These are phyloP conservation scores for Strix uralensis DNA, from an alignment of 2,113 vertebrate genomes.

Conservation along the genomic window DNA sequence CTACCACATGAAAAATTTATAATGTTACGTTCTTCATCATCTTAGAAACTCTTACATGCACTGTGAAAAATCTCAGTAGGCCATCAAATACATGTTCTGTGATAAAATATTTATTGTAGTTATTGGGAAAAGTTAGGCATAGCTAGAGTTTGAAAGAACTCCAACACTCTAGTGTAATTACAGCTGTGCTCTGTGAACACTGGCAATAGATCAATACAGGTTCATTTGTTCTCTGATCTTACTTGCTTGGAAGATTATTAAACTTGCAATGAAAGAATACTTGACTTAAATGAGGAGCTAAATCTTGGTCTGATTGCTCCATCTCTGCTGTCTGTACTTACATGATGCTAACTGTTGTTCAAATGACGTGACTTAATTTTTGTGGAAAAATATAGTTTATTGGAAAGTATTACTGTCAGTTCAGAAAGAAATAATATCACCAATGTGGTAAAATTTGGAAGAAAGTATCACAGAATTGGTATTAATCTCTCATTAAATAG, in stretches of 20 bases:
- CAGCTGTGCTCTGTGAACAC: slow-evolving; percentile 76
- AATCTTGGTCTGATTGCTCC: slow-evolving; percentile 62
- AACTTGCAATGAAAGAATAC: slow-evolving; percentile 72
- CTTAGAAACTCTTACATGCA: slow-evolving; percentile 86
- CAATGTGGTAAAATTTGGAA: neutral
- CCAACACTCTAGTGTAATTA: slow-evolving; percentile 89
- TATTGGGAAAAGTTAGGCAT: slow-evolving; percentile 87
- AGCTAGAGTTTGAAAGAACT: slow-evolving; percentile 89
- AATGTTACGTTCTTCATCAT: slow-evolving; percentile 85
- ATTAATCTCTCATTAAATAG: neutral
- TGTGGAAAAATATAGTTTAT: neutral
- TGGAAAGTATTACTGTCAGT: neutral
- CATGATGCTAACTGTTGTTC: slow-evolving; percentile 25
- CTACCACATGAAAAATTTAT: slow-evolving; percentile 89
- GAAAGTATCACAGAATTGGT: neutral
- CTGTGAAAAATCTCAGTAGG: slow-evolving; percentile 91
- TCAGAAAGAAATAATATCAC: slow-evolving; percentile 11
- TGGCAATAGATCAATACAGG: slow-evolving; percentile 78
- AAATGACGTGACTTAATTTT: slow-evolving; percentile 57
- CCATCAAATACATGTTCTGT: slow-evolving; percentile 91
- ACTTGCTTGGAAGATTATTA: slow-evolving; percentile 74
- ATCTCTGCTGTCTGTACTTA: slow-evolving; percentile 23
- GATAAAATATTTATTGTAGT: slow-evolving; percentile 98
- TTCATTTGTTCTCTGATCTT: slow-evolving; percentile 81
- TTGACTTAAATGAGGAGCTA: slow-evolving; percentile 80